A percentile compares a stretch with the other conserved stretches of the same genome.
phyloP scores from a whole-genome alignment of 2,113 vertebrate species.

The Brachirus orientalis region DNA sequence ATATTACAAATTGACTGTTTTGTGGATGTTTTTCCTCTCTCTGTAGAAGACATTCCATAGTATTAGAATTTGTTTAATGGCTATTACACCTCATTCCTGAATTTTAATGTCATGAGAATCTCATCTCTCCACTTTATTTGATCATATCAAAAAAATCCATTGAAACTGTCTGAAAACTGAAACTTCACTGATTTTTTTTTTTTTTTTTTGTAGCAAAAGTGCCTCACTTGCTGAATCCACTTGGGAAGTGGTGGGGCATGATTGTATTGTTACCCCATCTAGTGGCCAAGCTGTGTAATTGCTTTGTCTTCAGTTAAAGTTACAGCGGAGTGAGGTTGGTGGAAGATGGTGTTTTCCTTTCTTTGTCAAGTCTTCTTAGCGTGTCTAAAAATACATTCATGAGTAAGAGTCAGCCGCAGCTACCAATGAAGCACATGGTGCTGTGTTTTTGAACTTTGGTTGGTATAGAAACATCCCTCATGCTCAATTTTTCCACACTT shows the following conservation, averaged over 20 bases:
- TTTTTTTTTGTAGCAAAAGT: neutral
- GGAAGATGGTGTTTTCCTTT: constrained; percentile 44
- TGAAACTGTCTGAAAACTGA: too few species aligned
- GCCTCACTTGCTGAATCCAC: neutral
- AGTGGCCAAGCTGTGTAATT: constrained; percentile 24
- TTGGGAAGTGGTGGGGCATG: neutral
- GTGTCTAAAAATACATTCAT: constrained; percentile 65
- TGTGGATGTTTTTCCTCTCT: too few species aligned
- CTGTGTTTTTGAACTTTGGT: constrained; percentile 56
- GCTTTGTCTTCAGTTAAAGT: neutral
- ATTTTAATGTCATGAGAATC: neutral
- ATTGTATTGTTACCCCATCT: constrained; percentile 58
- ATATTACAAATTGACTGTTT: too few species aligned
- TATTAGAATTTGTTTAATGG: too few species aligned
- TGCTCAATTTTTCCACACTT: constrained; percentile 53
- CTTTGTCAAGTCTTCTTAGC: constrained; percentile 7
- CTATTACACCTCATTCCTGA: too few species aligned
- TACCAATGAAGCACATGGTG: constrained; percentile 25
- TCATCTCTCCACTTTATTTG: neutral
- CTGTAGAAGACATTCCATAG: too few species aligned
- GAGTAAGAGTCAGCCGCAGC: constrained; percentile 51
- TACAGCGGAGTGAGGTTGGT: neutral
- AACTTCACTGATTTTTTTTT: neutral
- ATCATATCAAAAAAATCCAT: neutral
- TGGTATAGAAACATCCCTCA: constrained; percentile 53